Evolutionary conservation across 2,888 invertebrate species (phyloP), one percentile per base, ranked within the genome.

Genomic region (Drosophila buzzatii): DNA sequence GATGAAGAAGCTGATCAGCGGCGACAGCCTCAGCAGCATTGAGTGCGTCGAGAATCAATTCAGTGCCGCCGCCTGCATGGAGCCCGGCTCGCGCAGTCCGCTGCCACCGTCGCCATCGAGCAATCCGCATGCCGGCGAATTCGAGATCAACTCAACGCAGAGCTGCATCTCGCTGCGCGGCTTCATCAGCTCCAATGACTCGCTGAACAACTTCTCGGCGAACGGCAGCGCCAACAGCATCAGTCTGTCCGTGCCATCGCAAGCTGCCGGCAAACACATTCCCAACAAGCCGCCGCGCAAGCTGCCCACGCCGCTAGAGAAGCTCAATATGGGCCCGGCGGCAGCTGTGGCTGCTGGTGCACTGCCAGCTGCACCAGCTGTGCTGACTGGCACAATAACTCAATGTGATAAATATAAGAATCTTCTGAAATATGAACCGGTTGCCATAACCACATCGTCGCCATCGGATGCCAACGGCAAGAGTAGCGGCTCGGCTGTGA

Each of bases 1-100:
- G 1, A 97, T 97, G 97, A 97, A 97, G 91, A 96, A 97, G 91
- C 94, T 96, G 83, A 94, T 97, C 70, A 96, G 95, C n/a, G 95
- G 95, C 81, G 96, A 96, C 79, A 95, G 94, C 76, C 89, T 95
- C 12, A 94, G 94, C 80, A 95, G 94, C 86, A 94, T 95, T 61
- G 96, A 96, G 72, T 96, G 95, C 89, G 95, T 95, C 62, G 97
- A 97, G 86, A 96, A 95, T 89, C 96, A 96, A 81, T 95, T 97
- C 75, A 95, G 96, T 71, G 96, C 95, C 41, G 96, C 95, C 1
- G 93, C 95, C n/a, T 96, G 95, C 66, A 96, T 97, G 95, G 97
- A 97, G 90, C 96, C 97, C 31, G 95, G 97, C 27, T 97, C 97
- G 6, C 94, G 97, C 79, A 97, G 96, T 83, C 97, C 97, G 0